phyloP scores from a whole-genome alignment of 2,888 invertebrate species.

The Agrotis puta region DNA sequence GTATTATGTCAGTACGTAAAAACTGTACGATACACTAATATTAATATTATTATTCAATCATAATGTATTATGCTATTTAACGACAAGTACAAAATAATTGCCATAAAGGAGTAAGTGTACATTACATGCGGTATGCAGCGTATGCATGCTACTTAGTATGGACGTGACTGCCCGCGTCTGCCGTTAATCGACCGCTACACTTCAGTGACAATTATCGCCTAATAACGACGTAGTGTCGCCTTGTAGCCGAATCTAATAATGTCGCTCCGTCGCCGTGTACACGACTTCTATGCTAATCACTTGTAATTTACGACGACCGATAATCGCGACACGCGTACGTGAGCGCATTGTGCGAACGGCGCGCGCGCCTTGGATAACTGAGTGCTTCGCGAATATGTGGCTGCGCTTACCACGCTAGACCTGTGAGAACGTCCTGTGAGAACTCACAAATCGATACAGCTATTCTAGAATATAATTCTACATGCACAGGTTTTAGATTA shows the following conservation, averaged over 20 bases:
- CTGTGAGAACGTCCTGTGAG: conserved; percentile 76
- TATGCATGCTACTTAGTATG: conserved; percentile 80
- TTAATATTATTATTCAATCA: not conserved
- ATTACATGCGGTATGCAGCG: conserved; percentile 68
- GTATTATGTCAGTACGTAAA: conserved; percentile 14
- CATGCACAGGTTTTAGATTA: conserved; percentile 66
- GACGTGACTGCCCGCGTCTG: conserved; percentile 74
- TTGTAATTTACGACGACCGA: conserved; percentile 88
- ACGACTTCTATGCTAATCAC: conserved; percentile 89
- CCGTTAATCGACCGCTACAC: conserved; percentile 89
- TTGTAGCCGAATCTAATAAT: conserved; percentile 87
- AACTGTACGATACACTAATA: not conserved
- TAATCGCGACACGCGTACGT: conserved; percentile 89
- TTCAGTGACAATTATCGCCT: conserved; percentile 87
- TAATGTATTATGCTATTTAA: not conserved
- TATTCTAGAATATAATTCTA: conserved; percentile 61
- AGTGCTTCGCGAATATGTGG: conserved; percentile 69
- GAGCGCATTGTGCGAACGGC: conserved; percentile 85
- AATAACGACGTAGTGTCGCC: conserved; percentile 84
- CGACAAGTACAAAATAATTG: conserved; percentile 54
- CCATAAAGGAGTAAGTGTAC: conserved; percentile 57
- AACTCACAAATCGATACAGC: conserved; percentile 78
- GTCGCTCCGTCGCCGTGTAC: conserved; percentile 76
- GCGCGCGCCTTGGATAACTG: conserved; percentile 70
- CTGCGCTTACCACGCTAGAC: conserved; percentile 53